Conservation (phyloP, 1,140 invertebrate species). For the Macrobrachium nipponense region DNA sequence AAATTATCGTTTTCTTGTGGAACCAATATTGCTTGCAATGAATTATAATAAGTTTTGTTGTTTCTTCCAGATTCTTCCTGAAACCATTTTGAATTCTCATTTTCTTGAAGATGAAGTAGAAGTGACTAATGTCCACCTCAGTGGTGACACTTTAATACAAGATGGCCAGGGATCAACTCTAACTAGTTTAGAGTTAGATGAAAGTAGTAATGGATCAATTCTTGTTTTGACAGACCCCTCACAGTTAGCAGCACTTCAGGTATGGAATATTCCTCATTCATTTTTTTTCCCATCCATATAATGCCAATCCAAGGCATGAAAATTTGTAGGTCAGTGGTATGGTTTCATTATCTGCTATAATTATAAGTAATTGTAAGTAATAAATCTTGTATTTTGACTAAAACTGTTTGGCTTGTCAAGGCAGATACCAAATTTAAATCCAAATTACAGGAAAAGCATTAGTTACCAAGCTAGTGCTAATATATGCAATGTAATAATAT, state of each 20-base stretch:
- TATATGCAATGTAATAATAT: no score
- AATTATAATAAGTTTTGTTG: not conserved
- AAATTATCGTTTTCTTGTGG: not conserved
- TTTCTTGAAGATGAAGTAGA: constrained; percentile 28
- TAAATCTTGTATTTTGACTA: no score
- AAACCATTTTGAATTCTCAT: constrained; percentile 21
- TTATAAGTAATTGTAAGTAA: no score
- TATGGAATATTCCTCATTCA: not conserved
- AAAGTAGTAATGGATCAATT: constrained; percentile 39
- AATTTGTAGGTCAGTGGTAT: no score
- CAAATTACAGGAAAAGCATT: no score
- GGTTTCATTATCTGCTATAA: no score
- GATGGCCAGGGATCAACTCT: constrained; percentile 26
- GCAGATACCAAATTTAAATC: no score
- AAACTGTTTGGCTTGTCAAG: no score
- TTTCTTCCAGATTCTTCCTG: constrained; percentile 27
- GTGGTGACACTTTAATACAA: constrained; percentile 19
- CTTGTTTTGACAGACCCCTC: constrained; percentile 51
- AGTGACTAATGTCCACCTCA: constrained; percentile 8
- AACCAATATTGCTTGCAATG: no score
- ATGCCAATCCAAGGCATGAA: no score
- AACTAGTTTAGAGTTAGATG: constrained; percentile 39
- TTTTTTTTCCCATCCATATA: no score
- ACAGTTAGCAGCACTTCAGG: constrained; percentile 49
- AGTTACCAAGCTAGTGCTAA: no score